phyloP scores from a whole-genome alignment of 2,113 vertebrate genomes.

The Oophaga pumilio region DNA sequence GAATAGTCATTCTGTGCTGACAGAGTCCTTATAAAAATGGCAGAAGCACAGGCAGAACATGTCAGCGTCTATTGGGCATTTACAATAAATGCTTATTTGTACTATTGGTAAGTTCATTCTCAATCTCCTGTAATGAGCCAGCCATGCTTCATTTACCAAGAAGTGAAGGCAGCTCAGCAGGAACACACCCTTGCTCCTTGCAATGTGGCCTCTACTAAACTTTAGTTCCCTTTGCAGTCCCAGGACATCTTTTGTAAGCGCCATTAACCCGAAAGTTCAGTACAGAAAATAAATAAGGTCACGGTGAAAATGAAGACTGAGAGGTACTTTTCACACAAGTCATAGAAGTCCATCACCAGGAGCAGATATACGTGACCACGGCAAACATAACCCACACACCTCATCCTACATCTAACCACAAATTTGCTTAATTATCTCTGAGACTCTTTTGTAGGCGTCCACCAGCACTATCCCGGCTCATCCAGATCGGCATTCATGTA shows the following conservation, averaged over 20 bases:
- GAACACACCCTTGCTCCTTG: background rate
- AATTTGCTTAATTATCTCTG: background rate
- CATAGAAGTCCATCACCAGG: too few species aligned
- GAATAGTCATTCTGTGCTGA: too few species aligned
- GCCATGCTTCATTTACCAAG: background rate
- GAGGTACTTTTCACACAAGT: too few species aligned
- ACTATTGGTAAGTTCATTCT: background rate
- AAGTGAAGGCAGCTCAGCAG: background rate
- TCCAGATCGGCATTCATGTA: background rate
- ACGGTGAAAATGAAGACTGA: background rate
- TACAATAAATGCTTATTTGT: too few species aligned
- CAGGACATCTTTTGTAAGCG: background rate
- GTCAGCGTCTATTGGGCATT: background rate
- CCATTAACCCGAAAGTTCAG: background rate
- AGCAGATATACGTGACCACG: background rate
- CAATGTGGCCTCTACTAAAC: background rate
- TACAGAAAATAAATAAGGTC: background rate
- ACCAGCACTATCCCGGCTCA: background rate
- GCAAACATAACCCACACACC: background rate
- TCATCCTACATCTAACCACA: background rate
- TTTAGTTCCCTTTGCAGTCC: background rate
- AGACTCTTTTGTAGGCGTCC: background rate
- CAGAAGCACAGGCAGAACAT: too few species aligned
- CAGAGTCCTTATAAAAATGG: too few species aligned
- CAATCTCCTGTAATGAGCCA: background rate